Base-by-base conservation (phyloP, 1,140 invertebrate genomes). In the Marisa cornuarietis region DNA sequence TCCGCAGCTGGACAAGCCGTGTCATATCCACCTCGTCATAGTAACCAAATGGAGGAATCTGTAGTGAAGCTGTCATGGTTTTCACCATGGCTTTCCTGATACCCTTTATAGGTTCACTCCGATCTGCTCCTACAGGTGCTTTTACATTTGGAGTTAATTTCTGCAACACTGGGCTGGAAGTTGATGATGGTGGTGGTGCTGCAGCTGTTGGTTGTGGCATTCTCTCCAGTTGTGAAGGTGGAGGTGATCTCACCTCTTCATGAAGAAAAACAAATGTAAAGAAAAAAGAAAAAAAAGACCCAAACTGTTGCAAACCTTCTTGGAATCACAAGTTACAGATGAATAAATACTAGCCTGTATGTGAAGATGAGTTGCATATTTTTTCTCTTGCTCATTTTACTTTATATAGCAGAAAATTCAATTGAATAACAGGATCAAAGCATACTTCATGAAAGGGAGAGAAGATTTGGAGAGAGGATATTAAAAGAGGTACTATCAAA, bases 21-120 rank as follows among this genome's bases (percentile, higher is more conserved):
- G 95, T 95, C 78, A 99, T 93, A 88, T 97, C 93, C 71, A 92
- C 83, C 51, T 93, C 92, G 86, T 93, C 92, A 84, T 90, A 89
- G 83, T 92, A 93, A 49, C 92, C 91, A 86, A 93, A 94, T 78
- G 92, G 92, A 10, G 93, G 93, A 79, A 94, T 92, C 77, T 84
- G 91, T 91, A 97, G 92, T 5, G 98, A 94, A 88, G 95, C 94
- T 0, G 96, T 96, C 99, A 99, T 99, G 0, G 96, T 95, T 91
- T 97, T 98, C 71, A 96, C 94, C 98, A 99, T 99, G 2, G 95
- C 95, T 91, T 95, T 98, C 8, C 93, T 93, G 78, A 94, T 93
- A 18, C 97, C 97, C 88, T 95, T 95, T 24, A 93, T 89, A n/a
- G 89, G 88, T 71, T 91, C 90, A 11, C 85, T 89, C 26, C 84